These are phyloP conservation scores for Urocynchramus pylzowi DNA, from an alignment of 2,113 vertebrate genomes.

Conservation along the genomic window DNA sequence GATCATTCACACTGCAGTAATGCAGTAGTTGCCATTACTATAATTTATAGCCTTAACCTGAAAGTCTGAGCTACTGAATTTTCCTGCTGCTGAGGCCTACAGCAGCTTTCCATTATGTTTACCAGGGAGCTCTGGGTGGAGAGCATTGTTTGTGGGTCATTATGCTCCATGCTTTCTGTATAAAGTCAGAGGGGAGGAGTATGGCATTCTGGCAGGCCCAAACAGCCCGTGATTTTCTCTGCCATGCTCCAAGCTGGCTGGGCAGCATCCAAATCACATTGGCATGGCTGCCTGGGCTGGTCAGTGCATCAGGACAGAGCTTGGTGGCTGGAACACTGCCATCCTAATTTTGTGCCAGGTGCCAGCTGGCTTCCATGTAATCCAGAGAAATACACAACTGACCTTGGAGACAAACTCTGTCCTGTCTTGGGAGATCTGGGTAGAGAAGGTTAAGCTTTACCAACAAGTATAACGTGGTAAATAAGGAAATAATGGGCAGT, in stretches of 20 bases:
- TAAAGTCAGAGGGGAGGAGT: neutral
- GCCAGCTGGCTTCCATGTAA: neutral
- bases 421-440: neutral
- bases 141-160: neutral
- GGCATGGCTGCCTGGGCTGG: neutral
- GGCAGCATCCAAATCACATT: neutral
- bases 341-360: neutral
- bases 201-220: neutral
- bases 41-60: neutral
- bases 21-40: neutral
- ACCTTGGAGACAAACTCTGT: neutral
- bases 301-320: neutral
- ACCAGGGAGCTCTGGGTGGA: neutral
- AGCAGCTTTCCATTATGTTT: neutral
- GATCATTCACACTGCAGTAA: neutral
- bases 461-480: rapidly evolving
- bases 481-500: neutral
- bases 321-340: neutral
- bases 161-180: neutral
- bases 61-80: neutral
- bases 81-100: neutral
- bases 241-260: neutral
- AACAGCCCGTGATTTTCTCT: neutral
- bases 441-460: neutral
- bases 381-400: neutral